Conservation (phyloP, 2,797 vertebrate genomes). For the Pogonophryne albipinna region DNA sequence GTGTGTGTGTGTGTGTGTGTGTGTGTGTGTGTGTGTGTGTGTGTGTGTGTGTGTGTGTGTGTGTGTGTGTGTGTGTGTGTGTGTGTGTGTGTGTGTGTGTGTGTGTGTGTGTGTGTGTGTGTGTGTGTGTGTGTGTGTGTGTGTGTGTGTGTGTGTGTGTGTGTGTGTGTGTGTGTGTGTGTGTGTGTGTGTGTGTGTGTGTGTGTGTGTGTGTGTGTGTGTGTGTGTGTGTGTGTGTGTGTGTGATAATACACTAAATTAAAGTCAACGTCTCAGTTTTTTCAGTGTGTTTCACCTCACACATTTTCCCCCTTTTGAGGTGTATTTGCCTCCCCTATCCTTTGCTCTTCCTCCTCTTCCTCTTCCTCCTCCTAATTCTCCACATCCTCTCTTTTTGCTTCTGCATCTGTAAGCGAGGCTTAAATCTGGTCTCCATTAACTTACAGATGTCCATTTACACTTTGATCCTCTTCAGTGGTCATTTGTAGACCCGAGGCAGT, state of each 20-base stretch:
- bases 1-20: neutral
- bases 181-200: neutral
- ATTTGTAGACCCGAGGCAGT: neutral
- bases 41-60: fast-evolving
- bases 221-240: too few relatives aligned
- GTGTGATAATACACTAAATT: too few relatives aligned
- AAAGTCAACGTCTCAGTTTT: too few relatives aligned
- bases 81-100: too few relatives aligned
- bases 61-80: fast-evolving
- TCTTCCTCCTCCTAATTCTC: neutral
- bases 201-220: neutral
- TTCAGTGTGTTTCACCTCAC: too few relatives aligned
- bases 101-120: too few relatives aligned
- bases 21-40: neutral
- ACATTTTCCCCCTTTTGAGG: too few relatives aligned
- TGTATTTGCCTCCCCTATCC: neutral
- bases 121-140: too few relatives aligned
- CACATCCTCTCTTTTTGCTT: conserved; percentile 16
- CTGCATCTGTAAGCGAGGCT: conserved; percentile 42
- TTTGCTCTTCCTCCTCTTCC: neutral
- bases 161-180: neutral
- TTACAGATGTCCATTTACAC: conserved; percentile 35
- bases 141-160: too few relatives aligned
- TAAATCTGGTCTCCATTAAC: conserved; percentile 58
- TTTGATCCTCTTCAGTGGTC: too few relatives aligned